These are phyloP conservation scores for Whitmania pigra DNA, from an alignment of 1,140 invertebrate species.

Conservation along the genomic window DNA sequence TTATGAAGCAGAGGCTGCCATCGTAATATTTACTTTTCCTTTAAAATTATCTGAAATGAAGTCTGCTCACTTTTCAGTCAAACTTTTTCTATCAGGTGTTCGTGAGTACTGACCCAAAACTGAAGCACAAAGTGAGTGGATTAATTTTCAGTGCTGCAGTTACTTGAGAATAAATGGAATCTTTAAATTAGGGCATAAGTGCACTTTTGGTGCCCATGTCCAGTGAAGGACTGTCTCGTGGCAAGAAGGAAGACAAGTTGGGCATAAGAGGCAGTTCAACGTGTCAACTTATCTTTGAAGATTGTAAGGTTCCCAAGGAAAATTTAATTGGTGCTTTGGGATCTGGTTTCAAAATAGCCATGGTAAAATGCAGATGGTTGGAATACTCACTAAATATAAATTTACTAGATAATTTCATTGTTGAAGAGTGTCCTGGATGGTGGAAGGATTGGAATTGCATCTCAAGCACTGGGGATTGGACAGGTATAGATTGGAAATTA, in stretches of 20 bases:
- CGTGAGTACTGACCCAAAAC: slow-evolving; percentile 76
- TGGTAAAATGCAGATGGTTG: slow-evolving; percentile 45
- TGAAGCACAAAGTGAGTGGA: slow-evolving; percentile 64
- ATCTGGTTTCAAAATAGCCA: slow-evolving; percentile 83
- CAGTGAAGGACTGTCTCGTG: slow-evolving; percentile 59
- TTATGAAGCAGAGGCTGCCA: slow-evolving; percentile 64
- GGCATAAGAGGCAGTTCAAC: slow-evolving; percentile 84
- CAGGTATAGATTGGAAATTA: slow-evolving; percentile 22
- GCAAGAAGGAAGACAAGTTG: slow-evolving; percentile 89
- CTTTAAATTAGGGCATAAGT: slow-evolving; percentile 39
- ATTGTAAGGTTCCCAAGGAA: slow-evolving; percentile 66
- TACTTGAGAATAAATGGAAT: neutral
- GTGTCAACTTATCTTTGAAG: slow-evolving; percentile 81
- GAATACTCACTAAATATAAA: neutral
- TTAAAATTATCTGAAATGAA: neutral
- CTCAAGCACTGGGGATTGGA: slow-evolving; percentile 72
- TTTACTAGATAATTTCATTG: neutral
- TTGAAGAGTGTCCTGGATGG: slow-evolving; percentile 49
- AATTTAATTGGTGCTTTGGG: slow-evolving; percentile 60
- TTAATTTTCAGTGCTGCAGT: neutral
- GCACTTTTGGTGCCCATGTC: slow-evolving; percentile 70
- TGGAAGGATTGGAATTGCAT: slow-evolving; percentile 77
- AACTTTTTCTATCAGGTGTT: slow-evolving; percentile 50
- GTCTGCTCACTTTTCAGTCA: neutral
- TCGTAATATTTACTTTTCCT: slow-evolving; percentile 42